Evolutionary conservation across 2,113 vertebrate genomes (phyloP).

Genomic region (Indicator indicator): DNA sequence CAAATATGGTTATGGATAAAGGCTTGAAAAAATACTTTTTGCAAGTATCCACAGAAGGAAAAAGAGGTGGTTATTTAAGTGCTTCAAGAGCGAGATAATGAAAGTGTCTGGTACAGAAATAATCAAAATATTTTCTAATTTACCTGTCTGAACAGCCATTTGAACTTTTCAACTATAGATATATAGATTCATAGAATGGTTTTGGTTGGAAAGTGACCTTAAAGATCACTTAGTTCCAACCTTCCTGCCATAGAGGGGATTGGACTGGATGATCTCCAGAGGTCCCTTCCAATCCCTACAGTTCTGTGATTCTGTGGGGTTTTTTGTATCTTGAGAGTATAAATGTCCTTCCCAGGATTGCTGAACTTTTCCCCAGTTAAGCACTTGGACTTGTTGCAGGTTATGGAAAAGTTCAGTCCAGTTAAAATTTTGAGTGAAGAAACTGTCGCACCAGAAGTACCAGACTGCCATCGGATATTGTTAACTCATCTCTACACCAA

Average conservation of each 20-base stretch:
- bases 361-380: background rate
- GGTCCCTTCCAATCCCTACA: too few relatives aligned
- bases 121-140: background rate
- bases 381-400: background rate
- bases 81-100: background rate
- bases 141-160: background rate
- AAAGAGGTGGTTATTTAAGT: background rate
- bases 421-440: background rate
- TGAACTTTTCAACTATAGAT: background rate
- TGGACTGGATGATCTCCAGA: too few relatives aligned
- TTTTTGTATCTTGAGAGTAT: background rate
- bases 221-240: too few relatives aligned
- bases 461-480: background rate
- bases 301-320: too few relatives aligned
- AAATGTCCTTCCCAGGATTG: background rate
- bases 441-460: background rate
- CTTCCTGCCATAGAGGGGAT: too few relatives aligned
- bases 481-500: background rate
- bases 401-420: background rate
- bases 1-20: background rate
- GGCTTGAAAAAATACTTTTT: background rate
- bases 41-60: background rate
- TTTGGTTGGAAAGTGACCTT: background rate
- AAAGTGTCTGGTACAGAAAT: background rate
- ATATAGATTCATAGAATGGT: too few relatives aligned